Evolutionary conservation across 2,888 invertebrate genomes (phyloP), one percentile per base, ranked within the genome.

Genomic region (Spisula solida): DNA sequence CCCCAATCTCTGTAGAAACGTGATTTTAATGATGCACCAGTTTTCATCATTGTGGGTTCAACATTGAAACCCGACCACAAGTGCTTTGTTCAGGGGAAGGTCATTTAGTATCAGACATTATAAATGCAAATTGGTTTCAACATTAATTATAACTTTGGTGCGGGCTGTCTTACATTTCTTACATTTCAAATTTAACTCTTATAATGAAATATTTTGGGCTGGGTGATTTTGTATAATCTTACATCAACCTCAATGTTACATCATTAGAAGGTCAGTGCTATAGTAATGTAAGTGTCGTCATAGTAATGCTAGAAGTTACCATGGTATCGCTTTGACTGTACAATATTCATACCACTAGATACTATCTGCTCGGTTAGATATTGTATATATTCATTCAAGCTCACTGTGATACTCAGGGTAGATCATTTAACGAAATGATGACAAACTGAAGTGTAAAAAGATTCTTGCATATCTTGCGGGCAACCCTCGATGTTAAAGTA

Each of bases 121-220:
- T 75, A 34, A 31, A 70, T 75, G 75, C 75, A 75, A 75, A 75
- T 75, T 75, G 34, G 75, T 75, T 75, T 75, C 75, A 75, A 75
- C 75, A 75, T 8, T 34, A 75, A 75, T 75, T 75, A 31, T 75
- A 8, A 31, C 34, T 14, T 1, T 60, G 12, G 70, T 70, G 75
- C 16, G 75, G 34, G 31, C 16, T 34, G 34, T 16, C 34, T 75
- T 12, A 75, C 25, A 75, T 75, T 75, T 34, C 34, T 75, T 12
- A 75, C 25, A 75, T 75, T 75, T 75, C 75, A 75, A 75, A 75
- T 75, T 34, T 31, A 16, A 34, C 75, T 31, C 31, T 75, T 75
- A 34, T 75, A 25, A 34, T 75, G 75, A 25, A 75, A 75, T 25
- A 75, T 31, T 34, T 75, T 66, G 60, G 60, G 60, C 31, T 75